Percentiles rank a stretch among this genome's conserved stretches.
phyloP scores from a whole-genome alignment of 2,113 vertebrate genomes.

The Tringa solitaria region DNA sequence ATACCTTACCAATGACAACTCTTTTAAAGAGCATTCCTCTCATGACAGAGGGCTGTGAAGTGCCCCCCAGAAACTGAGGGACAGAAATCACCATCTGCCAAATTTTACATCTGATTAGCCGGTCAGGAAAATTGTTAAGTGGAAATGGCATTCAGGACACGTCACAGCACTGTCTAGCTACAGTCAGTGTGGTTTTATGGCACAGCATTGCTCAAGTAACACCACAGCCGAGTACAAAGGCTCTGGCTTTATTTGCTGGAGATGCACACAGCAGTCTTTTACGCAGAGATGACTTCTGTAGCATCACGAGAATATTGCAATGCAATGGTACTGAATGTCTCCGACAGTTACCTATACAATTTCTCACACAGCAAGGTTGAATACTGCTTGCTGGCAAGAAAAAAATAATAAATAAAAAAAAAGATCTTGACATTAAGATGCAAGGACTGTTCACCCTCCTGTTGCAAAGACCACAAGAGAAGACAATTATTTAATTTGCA shows the following conservation, averaged over 20 bases:
- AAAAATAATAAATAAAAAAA: not conserved
- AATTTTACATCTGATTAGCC: not conserved
- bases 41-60: not conserved
- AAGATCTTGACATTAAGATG: not conserved
- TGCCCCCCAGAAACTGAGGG: not conserved
- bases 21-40: not conserved
- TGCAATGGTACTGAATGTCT: not conserved
- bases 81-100: not conserved
- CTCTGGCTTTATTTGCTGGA: not conserved
- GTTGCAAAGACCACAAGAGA: not conserved
- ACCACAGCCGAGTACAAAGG: not conserved
- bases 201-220: not conserved
- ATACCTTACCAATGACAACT: not conserved
- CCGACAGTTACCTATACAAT: not conserved
- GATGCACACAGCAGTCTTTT: not conserved
- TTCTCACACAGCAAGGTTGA: not conserved
- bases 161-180: not conserved
- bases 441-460: not conserved
- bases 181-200: not conserved
- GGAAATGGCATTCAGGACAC: not conserved
- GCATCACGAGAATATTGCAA: accelerated
- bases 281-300: not conserved
- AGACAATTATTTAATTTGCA: not conserved
- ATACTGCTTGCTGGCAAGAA: not conserved
- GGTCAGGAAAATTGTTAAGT: not conserved